Conservation (phyloP, 2,113 vertebrate genomes). For the Nothoprocta pentlandii region DNA sequence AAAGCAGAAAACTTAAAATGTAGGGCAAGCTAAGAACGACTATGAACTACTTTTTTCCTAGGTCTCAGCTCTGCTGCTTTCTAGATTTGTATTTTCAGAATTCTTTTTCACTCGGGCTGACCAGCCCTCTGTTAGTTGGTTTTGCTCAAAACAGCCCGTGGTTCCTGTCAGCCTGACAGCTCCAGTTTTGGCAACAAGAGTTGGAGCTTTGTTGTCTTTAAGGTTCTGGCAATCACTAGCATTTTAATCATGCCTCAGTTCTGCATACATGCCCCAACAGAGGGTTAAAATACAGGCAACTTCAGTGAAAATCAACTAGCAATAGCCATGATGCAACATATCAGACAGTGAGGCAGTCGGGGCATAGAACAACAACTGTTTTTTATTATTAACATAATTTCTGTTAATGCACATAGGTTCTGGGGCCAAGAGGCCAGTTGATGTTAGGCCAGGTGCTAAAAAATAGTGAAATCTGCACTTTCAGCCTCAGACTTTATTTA, state of each 20-base stretch:
- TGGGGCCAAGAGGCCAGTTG: not conserved
- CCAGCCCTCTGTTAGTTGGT: not conserved
- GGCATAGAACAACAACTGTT: not conserved
- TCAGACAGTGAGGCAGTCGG: not conserved
- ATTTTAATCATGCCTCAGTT: not conserved
- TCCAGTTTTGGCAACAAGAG: not conserved
- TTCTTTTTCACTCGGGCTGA: not conserved
- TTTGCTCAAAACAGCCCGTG: not conserved
- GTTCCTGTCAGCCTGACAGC: not conserved
- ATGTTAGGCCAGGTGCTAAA: not conserved
- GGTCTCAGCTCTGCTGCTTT: not conserved
- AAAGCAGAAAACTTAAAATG: not conserved
- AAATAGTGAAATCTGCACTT: not conserved
- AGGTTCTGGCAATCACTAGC: not conserved
- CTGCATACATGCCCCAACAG: not conserved
- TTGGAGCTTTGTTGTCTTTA: not conserved
- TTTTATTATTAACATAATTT: not conserved
- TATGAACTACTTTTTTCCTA: not conserved
- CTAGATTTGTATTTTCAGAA: not conserved
- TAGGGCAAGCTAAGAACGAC: not conserved
- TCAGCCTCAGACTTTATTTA: not conserved
- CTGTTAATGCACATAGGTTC: rapidly evolving
- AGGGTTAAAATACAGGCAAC: not conserved
- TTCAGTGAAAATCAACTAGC: not conserved
- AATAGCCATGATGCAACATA: not conserved